Conservation (phyloP, 92 coral and sea anemone species). For the Porites rus region DNA sequence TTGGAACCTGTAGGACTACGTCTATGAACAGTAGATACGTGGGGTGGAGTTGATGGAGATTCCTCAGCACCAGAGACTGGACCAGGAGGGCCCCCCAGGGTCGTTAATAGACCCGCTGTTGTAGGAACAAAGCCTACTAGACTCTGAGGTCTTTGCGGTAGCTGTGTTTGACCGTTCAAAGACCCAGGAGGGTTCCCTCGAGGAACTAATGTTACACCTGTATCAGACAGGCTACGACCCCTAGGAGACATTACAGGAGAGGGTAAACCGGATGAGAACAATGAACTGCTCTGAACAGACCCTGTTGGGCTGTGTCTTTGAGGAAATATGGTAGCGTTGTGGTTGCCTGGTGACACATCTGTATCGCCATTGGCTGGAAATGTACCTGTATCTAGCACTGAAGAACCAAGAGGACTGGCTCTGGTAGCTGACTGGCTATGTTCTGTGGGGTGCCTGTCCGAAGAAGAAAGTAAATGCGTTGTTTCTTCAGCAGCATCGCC, state of each 20-base stretch:
- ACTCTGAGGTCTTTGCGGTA: conserved; percentile 39
- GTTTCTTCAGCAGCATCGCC: background rate
- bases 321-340: conserved; percentile 1
- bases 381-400: conserved; percentile 29
- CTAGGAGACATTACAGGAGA: conserved; percentile 53
- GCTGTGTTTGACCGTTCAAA: conserved; percentile 9
- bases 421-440: conserved; percentile 34
- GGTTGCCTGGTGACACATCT: background rate
- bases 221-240: conserved; percentile 36
- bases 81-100: conserved; percentile 17
- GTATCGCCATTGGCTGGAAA: background rate
- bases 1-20: conserved; percentile 38
- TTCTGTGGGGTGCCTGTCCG: conserved; percentile 12
- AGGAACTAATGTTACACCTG: conserved; percentile 7
- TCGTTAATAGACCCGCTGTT: background rate
- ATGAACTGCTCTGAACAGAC: conserved; percentile 39
- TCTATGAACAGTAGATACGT: conserved; percentile 14
- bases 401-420: conserved; percentile 50
- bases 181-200: conserved; percentile 30
- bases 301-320: conserved; percentile 46
- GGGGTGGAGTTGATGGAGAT: background rate
- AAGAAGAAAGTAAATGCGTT: background rate
- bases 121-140: conserved; percentile 17
- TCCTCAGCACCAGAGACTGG: conserved; percentile 11
- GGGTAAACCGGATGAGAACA: conserved; percentile 41